Evolutionary conservation across 2,113 vertebrate species (phyloP).

Genomic region (Neomonachus schauinslandi): DNA sequence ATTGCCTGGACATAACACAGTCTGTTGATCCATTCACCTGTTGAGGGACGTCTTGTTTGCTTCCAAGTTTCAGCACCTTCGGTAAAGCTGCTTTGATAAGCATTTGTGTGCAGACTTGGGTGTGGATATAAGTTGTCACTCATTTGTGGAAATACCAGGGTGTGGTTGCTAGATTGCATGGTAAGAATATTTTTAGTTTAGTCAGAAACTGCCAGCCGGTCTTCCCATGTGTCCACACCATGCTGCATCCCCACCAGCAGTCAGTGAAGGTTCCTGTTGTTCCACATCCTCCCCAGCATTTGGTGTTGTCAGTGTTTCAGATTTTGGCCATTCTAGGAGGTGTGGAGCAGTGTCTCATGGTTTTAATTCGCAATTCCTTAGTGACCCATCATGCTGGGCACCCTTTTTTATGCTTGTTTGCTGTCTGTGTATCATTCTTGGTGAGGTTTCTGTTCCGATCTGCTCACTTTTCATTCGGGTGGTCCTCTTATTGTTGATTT

Average conservation of each 20-base stretch:
- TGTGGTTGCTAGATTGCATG: no score
- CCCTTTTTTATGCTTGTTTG: fast-evolving
- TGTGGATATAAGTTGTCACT: background rate
- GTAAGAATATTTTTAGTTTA: background rate
- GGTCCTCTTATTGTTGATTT: background rate
- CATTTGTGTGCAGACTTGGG: background rate
- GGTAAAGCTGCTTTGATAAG: background rate
- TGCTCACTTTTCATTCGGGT: no score
- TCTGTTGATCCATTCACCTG: background rate
- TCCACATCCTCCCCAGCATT: fast-evolving
- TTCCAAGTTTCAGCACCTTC: background rate
- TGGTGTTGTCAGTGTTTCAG: fast-evolving
- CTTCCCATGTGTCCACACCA: fast-evolving
- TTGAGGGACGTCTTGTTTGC: background rate
- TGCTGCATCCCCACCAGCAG: no score
- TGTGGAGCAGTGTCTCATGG: fast-evolving
- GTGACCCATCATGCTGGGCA: fast-evolving
- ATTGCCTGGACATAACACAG: background rate
- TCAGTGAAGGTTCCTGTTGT: no score
- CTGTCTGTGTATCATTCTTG: fast-evolving
- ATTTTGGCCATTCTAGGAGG: fast-evolving
- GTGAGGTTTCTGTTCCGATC: background rate
- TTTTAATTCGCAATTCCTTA: fast-evolving
- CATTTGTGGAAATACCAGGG: no score
- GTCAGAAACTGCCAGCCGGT: background rate